These are phyloP conservation scores for Trypoxylon attenuatum DNA, from an alignment of 2,888 invertebrate genomes.

Conservation along the genomic window DNA sequence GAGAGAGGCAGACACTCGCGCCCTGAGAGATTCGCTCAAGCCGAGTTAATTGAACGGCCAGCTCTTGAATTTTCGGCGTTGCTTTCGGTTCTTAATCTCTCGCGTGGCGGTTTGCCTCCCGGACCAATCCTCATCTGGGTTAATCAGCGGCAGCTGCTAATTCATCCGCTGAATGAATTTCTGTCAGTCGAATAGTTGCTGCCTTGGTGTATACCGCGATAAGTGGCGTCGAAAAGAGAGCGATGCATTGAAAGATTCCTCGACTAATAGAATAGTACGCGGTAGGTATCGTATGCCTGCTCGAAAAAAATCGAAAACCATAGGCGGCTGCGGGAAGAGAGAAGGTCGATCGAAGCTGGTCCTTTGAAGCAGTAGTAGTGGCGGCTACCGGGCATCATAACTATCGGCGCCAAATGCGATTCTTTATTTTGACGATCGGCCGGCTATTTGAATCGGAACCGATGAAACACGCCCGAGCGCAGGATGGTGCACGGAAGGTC, in stretches of 20 bases:
- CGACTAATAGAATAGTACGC: too few species aligned
- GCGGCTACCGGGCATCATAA: neutral
- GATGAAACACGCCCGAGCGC: neutral
- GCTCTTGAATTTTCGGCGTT: neutral
- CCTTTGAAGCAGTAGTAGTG: neutral
- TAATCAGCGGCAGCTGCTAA: neutral
- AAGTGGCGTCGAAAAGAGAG: too few species aligned
- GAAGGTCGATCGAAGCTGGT: neutral
- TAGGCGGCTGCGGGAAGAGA: too few species aligned
- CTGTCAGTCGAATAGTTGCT: neutral
- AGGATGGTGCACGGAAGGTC: neutral
- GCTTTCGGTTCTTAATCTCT: too few species aligned
- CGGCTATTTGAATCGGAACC: neutral
- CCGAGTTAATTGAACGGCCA: neutral
- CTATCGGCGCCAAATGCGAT: neutral
- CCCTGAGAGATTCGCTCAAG: neutral
- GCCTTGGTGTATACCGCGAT: too few species aligned
- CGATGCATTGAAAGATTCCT: too few species aligned
- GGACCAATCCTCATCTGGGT: neutral
- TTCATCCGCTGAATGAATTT: neutral
- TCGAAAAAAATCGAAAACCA: too few species aligned
- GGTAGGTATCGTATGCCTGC: too few species aligned
- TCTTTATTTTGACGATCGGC: neutral
- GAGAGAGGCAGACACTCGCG: too few species aligned
- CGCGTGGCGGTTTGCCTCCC: neutral